Evolutionary conservation across 2,888 invertebrate genomes (phyloP).

Genomic region (Nephrotoma flavescens): DNA sequence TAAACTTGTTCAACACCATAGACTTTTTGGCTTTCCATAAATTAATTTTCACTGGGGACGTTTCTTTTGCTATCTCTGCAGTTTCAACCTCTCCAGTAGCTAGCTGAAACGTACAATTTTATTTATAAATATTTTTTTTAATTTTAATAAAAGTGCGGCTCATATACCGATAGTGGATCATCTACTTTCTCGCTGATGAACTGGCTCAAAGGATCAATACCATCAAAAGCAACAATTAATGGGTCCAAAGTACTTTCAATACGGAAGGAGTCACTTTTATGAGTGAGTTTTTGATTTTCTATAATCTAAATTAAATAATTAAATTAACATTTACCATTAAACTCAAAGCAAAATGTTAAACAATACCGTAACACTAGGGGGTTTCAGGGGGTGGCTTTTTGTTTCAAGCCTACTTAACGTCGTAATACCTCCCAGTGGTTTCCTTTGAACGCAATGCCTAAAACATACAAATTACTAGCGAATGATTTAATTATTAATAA

Average conservation of each 20-base stretch:
- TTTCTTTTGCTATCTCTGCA: neutral
- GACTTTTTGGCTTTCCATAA: constrained; percentile 64
- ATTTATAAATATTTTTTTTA: neutral
- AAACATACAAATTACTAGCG: neutral
- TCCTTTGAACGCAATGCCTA: neutral
- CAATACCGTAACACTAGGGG: constrained; percentile 33
- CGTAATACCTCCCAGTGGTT: neutral
- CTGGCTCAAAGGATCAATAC: constrained; percentile 57
- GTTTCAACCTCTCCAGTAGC: neutral
- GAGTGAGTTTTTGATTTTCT: constrained; percentile 29
- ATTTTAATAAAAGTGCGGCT: neutral
- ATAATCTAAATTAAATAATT: constrained; percentile 4
- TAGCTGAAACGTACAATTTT: neutral
- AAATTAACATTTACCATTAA: neutral
- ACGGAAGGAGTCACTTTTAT: neutral
- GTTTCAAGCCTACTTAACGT: constrained; percentile 17
- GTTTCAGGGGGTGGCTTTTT: constrained; percentile 43
- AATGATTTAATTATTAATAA: neutral
- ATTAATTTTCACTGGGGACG: constrained; percentile 36
- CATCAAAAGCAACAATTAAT: constrained; percentile 44
- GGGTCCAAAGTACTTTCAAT: constrained; percentile 29
- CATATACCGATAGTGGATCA: constrained; percentile 46
- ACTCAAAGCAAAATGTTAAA: neutral
- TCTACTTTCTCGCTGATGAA: constrained; percentile 45
- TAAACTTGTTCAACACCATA: constrained; percentile 76